Base-by-base conservation (phyloP, 2,888 invertebrate genomes). In the Rosalia funebris region DNA sequence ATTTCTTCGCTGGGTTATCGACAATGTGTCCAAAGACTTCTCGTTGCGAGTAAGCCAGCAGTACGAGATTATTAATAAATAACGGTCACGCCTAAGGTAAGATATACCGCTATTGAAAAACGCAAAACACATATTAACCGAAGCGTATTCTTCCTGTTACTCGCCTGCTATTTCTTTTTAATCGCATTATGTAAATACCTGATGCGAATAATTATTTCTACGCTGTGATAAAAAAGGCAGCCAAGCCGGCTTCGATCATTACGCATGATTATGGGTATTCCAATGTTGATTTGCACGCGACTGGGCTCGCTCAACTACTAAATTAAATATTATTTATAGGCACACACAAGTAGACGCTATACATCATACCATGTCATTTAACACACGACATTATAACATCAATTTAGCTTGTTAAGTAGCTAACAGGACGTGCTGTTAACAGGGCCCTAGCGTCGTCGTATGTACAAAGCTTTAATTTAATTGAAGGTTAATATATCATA, bases 381-480 rank as follows among this genome's bases (percentile, higher is more conserved):
- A 46, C 63, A 60, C 69, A 66, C 68, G 68, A 70, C 66, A 66
- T 66, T 66, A 65, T 63, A 65, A 70, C 68, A 68, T 70, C 65
- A 68, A 70, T 70, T 70, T 62, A 60, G 54, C 59, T 63, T 54
- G 63, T 69, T 69, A 64, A 64, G 60, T 63, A 39, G 20, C 41
- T 36, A 66, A 57, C 57, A 63, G 59, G 63, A 62, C 52, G 57
- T 46, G 17, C 50, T 58, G 62, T 59, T 65, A 63, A 67, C 60
- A 60, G 56, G 58, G 19, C 48, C 32, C 44, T 37, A 36, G 44
- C 11, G 32, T 57, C 47, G 31, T 57, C 17, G 48, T 16, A 32
- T 20, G 17, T 36, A 16, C 36, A 48, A 48, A 37, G 48, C 39
- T 39, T 50, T 50, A 50, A 50, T 50, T 50, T 50, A 39, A 50